Evolutionary conservation across 2,888 invertebrate species (phyloP).

Genomic region (Diloba caeruleocephala): DNA sequence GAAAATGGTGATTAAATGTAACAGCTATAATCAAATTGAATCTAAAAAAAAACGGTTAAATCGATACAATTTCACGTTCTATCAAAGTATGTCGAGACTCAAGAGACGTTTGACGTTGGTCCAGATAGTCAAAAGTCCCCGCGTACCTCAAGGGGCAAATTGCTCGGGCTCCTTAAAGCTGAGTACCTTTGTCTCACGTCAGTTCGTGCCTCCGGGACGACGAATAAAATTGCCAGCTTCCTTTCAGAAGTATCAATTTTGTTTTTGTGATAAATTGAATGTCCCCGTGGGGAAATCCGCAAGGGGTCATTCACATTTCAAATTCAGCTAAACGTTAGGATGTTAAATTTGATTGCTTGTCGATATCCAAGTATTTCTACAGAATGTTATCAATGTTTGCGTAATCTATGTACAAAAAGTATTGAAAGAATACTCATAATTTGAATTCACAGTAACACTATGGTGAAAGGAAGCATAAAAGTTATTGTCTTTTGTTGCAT

Average conservation of each 20-base stretch:
- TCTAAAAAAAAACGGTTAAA: background rate
- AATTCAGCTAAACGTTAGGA: background rate
- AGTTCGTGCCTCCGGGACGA: conserved; percentile 39
- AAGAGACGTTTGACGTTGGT: conserved; percentile 20
- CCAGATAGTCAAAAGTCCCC: conserved; percentile 46
- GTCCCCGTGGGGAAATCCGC: conserved; percentile 4
- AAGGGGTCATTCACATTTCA: conserved; percentile 24
- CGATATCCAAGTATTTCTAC: conserved; percentile 5
- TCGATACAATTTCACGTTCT: background rate
- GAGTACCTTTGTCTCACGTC: conserved; percentile 42
- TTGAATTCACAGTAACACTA: conserved; percentile 50
- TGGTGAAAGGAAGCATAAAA: conserved; percentile 72
- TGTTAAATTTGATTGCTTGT: conserved; percentile 18
- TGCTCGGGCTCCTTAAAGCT: conserved; percentile 41
- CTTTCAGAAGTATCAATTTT: conserved; percentile 29
- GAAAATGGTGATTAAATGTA: conserved; percentile 3
- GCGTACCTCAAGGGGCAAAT: conserved; percentile 45
- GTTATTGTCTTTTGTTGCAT: conserved; percentile 71
- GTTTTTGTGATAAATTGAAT: conserved; percentile 32
- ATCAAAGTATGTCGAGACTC: conserved; percentile 33
- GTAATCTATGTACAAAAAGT: conserved; percentile 26
- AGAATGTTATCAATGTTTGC: conserved; percentile 10
- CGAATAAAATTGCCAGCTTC: conserved; percentile 41
- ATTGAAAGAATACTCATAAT: conserved; percentile 30
- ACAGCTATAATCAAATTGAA: background rate